Conservation (phyloP, 1,140 invertebrate genomes). For the Drosophila lini region DNA sequence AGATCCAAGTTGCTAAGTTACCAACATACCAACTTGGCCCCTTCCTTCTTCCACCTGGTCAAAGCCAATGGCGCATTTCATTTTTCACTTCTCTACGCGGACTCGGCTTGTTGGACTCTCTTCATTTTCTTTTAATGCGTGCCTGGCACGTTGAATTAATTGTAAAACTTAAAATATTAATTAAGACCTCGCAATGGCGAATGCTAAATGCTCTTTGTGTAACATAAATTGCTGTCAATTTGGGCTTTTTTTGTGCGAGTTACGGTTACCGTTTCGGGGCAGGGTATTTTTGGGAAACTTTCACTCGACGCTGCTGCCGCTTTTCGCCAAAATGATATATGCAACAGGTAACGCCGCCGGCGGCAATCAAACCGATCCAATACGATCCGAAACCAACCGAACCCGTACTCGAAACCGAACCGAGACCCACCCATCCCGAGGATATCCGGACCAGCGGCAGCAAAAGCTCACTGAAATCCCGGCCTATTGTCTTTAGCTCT, state of each 20-base stretch:
- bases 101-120: constrained; percentile 18
- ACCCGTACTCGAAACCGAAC: no score
- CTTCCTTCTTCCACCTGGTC: constrained; percentile 1
- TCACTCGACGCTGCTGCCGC: constrained; percentile 14
- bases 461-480: constrained; percentile 30
- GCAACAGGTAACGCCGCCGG: constrained; percentile 53
- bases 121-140: constrained; percentile 53
- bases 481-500: constrained; percentile 43
- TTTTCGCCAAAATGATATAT: constrained; percentile 50
- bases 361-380: constrained; percentile 35
- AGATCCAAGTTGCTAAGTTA: constrained; percentile 8
- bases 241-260: not conserved
- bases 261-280: constrained; percentile 4
- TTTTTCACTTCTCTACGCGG: constrained; percentile 34
- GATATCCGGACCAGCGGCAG: constrained; percentile 58
- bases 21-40: constrained; percentile 1
- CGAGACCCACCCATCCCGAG: constrained; percentile 36
- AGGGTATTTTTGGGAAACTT: constrained; percentile 38
- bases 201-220: constrained; percentile 42
- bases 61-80: constrained; percentile 73
- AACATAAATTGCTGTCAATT: constrained; percentile 15
- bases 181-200: constrained; percentile 40
- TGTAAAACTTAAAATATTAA: constrained; percentile 49
- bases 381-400: constrained; percentile 1
- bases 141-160: constrained; percentile 43